Evolutionary conservation across 92 coral and sea anemone genomes (phyloP).

Genomic region (Pocillopora grandis): DNA sequence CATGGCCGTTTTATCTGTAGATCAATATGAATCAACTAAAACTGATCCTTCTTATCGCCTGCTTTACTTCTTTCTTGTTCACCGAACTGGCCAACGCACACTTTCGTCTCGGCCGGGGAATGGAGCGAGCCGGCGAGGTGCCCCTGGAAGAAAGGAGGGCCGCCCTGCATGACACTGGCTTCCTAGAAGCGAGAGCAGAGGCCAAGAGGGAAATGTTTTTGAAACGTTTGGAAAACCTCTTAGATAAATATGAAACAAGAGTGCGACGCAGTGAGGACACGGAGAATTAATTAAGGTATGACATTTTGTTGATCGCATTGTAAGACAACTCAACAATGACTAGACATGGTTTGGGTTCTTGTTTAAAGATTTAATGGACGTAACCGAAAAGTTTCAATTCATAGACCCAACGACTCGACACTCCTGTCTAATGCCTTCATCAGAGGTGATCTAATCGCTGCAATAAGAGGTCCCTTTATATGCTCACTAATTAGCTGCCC

Average conservation of each 20-base stretch:
- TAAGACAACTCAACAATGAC: no score
- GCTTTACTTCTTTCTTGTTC: slow-evolving; percentile 49
- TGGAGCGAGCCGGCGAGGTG: slow-evolving; percentile 30
- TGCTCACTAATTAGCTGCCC: no score
- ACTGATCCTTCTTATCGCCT: slow-evolving; percentile 43
- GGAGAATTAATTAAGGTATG: slow-evolving; percentile 12
- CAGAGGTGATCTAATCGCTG: no score
- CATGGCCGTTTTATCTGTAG: neutral
- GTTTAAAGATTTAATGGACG: no score
- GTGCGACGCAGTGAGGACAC: slow-evolving; percentile 25
- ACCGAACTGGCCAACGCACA: slow-evolving; percentile 59
- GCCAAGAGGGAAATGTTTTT: slow-evolving; percentile 30
- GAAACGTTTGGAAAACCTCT: slow-evolving; percentile 28
- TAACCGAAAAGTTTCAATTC: no score
- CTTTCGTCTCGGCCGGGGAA: slow-evolving; percentile 65
- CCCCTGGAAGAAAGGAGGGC: slow-evolving; percentile 16
- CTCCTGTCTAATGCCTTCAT: no score
- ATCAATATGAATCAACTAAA: slow-evolving; percentile 31
- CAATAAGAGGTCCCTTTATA: no score
- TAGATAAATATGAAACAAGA: slow-evolving; percentile 30
- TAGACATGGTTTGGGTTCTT: no score
- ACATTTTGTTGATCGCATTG: no score
- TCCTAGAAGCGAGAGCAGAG: slow-evolving; percentile 17
- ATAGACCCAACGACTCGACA: no score
- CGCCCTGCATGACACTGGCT: slow-evolving; percentile 8